Evolutionary conservation across 2,797 vertebrate species (phyloP).

Genomic region (Eupleurogrammus muticus): DNA sequence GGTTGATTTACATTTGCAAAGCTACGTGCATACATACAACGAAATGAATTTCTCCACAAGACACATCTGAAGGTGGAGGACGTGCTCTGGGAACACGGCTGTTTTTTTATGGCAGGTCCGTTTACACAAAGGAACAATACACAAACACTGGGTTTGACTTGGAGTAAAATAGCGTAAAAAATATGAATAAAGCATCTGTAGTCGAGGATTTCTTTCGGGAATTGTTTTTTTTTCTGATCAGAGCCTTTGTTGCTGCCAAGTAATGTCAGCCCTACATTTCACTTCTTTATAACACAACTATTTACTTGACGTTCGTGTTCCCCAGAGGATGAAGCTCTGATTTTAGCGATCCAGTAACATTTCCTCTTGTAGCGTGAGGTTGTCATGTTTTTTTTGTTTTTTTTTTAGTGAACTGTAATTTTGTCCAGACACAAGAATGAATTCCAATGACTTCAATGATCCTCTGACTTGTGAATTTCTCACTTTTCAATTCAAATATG

Average conservation of each 20-base stretch:
- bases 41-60: conserved; percentile 38
- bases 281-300: neutral
- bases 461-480: neutral
- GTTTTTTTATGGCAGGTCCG: conserved; percentile 15
- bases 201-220: neutral
- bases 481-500: neutral
- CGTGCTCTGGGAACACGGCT: conserved; percentile 36
- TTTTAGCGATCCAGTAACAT: neutral
- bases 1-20: conserved; percentile 74
- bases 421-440: no score
- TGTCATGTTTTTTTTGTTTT: neutral
- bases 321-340: neutral
- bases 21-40: conserved; percentile 28
- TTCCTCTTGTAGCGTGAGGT: neutral
- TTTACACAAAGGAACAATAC: conserved; percentile 7
- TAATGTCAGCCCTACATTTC: conserved; percentile 13
- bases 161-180: neutral
- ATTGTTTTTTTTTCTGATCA: conserved; percentile 16
- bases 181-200: neutral
- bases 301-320: neutral
- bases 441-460: neutral
- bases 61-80: conserved; percentile 55
- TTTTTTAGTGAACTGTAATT: neutral
- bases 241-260: conserved; percentile 10
- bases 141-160: conserved; percentile 2